Conservation (phyloP, 1,140 invertebrate genomes). For the Neodiprion virginianus region DNA sequence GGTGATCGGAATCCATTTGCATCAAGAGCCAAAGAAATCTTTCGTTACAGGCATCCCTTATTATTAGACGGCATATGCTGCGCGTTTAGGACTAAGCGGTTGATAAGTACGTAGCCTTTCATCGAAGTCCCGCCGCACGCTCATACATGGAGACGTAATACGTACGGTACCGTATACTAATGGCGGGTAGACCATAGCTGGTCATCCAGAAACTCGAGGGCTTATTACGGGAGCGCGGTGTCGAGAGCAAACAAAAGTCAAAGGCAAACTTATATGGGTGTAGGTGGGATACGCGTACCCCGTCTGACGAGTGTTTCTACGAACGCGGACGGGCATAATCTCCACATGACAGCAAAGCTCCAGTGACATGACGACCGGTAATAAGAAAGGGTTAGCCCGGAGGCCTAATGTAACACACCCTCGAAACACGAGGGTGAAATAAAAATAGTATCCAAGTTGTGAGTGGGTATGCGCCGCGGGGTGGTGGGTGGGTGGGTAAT, state of each 20-base stretch:
- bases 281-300: no score
- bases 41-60: no score
- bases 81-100: no score
- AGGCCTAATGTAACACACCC: slow-evolving; percentile 13
- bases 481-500: slow-evolving; percentile 13
- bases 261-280: neutral
- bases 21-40: no score
- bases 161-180: no score
- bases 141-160: no score
- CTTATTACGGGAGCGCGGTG: neutral
- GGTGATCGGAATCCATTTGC: no score
- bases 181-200: no score
- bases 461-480: neutral
- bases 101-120: no score
- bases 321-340: neutral
- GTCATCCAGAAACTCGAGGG: no score
- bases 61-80: no score
- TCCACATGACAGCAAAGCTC: slow-evolving; percentile 6
- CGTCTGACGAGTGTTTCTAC: neutral
- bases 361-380: slow-evolving; percentile 13
- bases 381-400: slow-evolving; percentile 13
- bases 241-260: neutral
- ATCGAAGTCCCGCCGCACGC: no score
- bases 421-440: slow-evolving; percentile 12
- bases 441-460: slow-evolving; percentile 13